phyloP scores from a whole-genome alignment of 2,888 invertebrate species.

The Trichogramma evanescens region DNA sequence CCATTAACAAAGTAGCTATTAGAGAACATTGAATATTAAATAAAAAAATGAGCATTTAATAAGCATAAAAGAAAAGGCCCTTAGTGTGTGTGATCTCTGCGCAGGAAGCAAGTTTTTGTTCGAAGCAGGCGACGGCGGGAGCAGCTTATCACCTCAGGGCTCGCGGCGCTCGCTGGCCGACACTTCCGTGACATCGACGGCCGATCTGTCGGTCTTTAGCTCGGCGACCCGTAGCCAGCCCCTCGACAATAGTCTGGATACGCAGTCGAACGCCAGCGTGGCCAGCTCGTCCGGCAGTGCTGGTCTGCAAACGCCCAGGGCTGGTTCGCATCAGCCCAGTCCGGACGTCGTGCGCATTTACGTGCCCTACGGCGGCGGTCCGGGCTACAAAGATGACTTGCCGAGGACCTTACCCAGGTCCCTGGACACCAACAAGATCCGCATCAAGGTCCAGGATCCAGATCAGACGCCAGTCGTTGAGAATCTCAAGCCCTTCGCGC shows the following conservation, averaged over 20 bases:
- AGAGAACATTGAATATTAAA: too few species aligned
- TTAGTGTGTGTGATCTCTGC: slow-evolving; percentile 28
- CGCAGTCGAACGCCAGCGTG: slow-evolving; percentile 69
- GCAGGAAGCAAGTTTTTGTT: slow-evolving; percentile 60
- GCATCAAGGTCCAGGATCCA: slow-evolving; percentile 61
- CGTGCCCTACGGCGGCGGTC: slow-evolving; percentile 67
- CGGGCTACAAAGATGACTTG: slow-evolving; percentile 50
- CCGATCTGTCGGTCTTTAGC: slow-evolving; percentile 73
- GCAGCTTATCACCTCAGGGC: slow-evolving; percentile 58
- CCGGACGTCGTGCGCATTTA: slow-evolving; percentile 73
- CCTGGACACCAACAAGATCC: slow-evolving; percentile 63
- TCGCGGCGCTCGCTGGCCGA: slow-evolving; percentile 75
- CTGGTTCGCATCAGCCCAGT: slow-evolving; percentile 60
- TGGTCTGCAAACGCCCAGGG: slow-evolving; percentile 58
- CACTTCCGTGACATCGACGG: slow-evolving; percentile 77
- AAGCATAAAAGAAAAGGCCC: background rate
- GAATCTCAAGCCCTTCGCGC: slow-evolving; percentile 40
- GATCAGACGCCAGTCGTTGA: slow-evolving; percentile 58
- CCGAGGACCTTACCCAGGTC: slow-evolving; percentile 51
- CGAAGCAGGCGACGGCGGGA: slow-evolving; percentile 45
- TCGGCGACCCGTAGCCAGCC: slow-evolving; percentile 63
- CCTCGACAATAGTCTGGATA: slow-evolving; percentile 68
- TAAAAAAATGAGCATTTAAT: background rate
- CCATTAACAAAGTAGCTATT: too few species aligned
- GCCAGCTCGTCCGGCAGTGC: slow-evolving; percentile 61